Percentiles rank a stretch among this genome's conserved stretches.
Evolutionary conservation across 2,888 invertebrate genomes (phyloP).

Genomic region (Eupsilia transversa): DNA sequence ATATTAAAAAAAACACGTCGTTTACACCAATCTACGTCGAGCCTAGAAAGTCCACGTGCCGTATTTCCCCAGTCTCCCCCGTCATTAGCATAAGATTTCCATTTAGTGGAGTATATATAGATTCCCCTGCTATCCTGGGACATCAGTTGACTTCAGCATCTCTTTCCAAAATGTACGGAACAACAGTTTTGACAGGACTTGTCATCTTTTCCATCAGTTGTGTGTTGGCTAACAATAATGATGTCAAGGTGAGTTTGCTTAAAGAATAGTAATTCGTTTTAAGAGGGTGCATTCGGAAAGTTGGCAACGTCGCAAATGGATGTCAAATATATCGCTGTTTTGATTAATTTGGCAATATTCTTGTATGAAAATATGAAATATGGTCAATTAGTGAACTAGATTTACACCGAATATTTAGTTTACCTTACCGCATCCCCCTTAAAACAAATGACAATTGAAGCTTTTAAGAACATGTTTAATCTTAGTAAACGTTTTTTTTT

Average conservation of each 20-base stretch:
- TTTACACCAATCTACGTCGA: background rate
- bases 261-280: background rate
- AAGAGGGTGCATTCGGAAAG: too few relatives aligned
- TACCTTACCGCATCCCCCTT: too few relatives aligned
- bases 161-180: constrained; percentile 61
- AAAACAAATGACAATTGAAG: too few relatives aligned
- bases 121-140: background rate
- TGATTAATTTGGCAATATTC: too few relatives aligned
- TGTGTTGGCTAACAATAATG: constrained; percentile 64
- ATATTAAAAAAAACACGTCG: too few relatives aligned
- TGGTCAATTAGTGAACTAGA: too few relatives aligned
- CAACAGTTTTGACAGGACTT: constrained; percentile 18
- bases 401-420: too few relatives aligned
- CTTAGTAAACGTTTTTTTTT: too few relatives aligned
- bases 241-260: constrained; percentile 65
- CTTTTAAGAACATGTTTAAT: too few relatives aligned
- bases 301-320: too few relatives aligned
- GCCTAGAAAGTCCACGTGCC: constrained; percentile 19
- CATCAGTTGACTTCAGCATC: constrained; percentile 51
- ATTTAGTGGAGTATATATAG: constrained; percentile 58
- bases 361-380: too few relatives aligned
- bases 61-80: constrained; percentile 44
- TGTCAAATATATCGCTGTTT: too few relatives aligned
- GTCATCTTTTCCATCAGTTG: constrained; percentile 42
- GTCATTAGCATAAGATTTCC: constrained; percentile 63